Conservation (phyloP, 2,888 invertebrate genomes). For the Eupithecia centaureata region DNA sequence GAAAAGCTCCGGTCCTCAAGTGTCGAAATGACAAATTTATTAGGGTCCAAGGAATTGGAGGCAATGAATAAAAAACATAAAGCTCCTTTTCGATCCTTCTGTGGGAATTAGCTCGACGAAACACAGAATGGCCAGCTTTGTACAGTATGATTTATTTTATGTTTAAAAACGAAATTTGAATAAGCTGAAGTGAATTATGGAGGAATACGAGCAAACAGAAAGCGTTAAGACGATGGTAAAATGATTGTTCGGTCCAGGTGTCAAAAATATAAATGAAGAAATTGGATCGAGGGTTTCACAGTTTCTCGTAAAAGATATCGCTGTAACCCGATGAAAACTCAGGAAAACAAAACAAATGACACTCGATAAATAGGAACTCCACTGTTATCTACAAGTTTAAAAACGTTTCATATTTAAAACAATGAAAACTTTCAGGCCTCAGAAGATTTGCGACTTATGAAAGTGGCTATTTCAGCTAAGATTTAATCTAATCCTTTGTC, state of each 20-base stretch:
- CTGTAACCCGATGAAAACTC: background rate
- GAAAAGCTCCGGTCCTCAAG: conserved; percentile 49
- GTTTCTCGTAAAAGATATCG: background rate
- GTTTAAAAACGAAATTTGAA: conserved; percentile 31
- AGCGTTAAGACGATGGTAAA: background rate
- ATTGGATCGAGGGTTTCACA: background rate
- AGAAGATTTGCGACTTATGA: background rate
- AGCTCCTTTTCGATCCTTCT: conserved; percentile 56
- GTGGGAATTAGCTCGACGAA: conserved; percentile 64
- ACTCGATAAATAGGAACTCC: background rate
- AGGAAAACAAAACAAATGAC: background rate
- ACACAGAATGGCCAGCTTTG: conserved; percentile 52
- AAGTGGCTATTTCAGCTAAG: background rate
- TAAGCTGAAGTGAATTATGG: conserved; percentile 12
- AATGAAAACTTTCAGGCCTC: no score
- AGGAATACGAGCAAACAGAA: background rate
- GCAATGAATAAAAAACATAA: conserved; percentile 57
- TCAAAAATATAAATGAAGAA: conserved; percentile 3
- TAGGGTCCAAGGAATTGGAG: conserved; percentile 58
- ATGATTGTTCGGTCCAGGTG: conserved; percentile 9
- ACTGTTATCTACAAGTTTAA: no score
- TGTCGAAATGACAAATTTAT: conserved; percentile 72
- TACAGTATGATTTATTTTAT: conserved; percentile 59
- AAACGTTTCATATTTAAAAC: no score
- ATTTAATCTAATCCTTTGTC: background rate